phyloP scores from a whole-genome alignment of 2,113 vertebrate genomes.

The Albula glossodonta region DNA sequence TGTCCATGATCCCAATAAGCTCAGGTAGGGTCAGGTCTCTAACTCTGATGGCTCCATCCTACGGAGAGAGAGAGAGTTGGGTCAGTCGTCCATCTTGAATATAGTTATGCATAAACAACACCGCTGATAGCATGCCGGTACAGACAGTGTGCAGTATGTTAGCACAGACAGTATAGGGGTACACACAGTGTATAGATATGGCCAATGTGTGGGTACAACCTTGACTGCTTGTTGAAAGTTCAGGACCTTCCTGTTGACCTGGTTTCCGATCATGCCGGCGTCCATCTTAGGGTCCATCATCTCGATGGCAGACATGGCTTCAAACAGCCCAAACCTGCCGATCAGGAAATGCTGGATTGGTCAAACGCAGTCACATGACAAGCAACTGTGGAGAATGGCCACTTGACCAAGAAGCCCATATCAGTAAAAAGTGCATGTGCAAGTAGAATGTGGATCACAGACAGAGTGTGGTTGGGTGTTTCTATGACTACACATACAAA shows the following conservation, averaged over 20 bases:
- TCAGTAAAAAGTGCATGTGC: too few relatives aligned
- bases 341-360: background rate
- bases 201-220: conserved; percentile 61
- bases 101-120: background rate
- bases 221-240: conserved; percentile 98
- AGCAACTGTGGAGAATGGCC: background rate
- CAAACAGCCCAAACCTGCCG: conserved; percentile 93
- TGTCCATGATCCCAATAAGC: conserved; percentile 96
- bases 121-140: background rate
- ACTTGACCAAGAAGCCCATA: too few relatives aligned
- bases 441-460: too few relatives aligned
- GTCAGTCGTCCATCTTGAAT: background rate
- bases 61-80: conserved; percentile 25
- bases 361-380: background rate
- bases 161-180: background rate
- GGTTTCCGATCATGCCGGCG: conserved; percentile 98
- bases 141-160: background rate
- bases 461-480: too few relatives aligned
- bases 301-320: conserved; percentile 99
- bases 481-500: too few relatives aligned
- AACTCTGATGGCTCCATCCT: conserved; percentile 94
- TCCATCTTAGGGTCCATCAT: conserved; percentile 99
- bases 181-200: background rate
- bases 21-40: conserved; percentile 92
- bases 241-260: conserved; percentile 96